Conservation (phyloP, 2,797 vertebrate species). For the Spinus pinus region DNA sequence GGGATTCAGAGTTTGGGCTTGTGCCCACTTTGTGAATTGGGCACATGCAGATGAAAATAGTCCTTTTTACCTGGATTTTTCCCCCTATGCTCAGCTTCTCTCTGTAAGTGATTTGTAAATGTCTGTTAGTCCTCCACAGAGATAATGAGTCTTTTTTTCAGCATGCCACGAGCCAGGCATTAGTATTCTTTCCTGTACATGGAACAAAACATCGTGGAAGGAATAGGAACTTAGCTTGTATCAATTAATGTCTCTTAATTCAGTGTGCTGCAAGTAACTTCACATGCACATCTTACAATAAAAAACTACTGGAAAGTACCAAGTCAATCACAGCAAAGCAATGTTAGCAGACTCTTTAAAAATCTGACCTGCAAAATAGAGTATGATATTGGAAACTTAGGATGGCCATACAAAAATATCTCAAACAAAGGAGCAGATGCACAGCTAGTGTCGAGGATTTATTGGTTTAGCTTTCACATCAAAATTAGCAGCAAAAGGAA, state of each 20-base stretch:
- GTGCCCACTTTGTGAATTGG: background rate
- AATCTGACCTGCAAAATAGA: background rate
- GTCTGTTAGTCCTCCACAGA: background rate
- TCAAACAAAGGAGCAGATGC: slow-evolving; percentile 30
- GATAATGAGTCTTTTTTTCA: background rate
- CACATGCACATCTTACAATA: background rate
- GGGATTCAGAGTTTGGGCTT: background rate
- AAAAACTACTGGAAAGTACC: background rate
- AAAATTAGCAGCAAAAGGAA: slow-evolving; percentile 52
- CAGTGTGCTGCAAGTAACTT: background rate
- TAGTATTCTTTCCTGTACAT: background rate
- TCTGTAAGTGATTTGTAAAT: background rate
- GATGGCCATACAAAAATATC: background rate
- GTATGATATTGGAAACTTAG: background rate
- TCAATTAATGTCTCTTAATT: background rate
- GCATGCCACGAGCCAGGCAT: background rate
- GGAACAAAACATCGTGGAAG: background rate
- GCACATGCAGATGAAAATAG: background rate
- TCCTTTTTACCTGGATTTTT: background rate
- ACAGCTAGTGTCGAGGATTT: slow-evolving; percentile 29
- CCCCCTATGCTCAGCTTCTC: background rate
- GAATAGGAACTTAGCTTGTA: background rate
- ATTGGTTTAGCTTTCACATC: slow-evolving; percentile 47
- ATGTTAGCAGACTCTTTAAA: background rate
- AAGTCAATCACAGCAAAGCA: background rate